Percentiles rank a stretch among this genome's conserved stretches.
These are phyloP conservation scores for Belgica antarctica DNA, from an alignment of 2,888 invertebrate genomes.

Conservation along the genomic window DNA sequence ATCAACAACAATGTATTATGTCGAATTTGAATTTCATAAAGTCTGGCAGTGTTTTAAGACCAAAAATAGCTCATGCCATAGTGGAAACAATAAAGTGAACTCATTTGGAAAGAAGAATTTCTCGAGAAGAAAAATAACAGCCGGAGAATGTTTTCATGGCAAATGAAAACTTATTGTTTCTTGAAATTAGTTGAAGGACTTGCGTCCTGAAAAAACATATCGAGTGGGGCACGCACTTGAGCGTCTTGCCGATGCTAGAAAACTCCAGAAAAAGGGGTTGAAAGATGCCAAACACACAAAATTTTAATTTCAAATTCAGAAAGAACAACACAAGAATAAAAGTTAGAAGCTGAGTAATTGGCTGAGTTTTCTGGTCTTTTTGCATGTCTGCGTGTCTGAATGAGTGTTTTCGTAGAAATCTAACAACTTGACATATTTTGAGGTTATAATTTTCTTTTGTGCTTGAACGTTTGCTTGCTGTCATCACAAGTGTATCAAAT, in stretches of 20 bases:
- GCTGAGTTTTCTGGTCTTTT: no score
- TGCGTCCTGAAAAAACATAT: constrained; percentile 21
- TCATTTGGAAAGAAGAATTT: constrained; percentile 12
- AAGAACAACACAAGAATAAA: no score
- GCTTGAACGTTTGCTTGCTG: no score
- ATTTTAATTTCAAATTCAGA: constrained; percentile 18
- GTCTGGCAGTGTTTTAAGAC: neutral
- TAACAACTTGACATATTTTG: no score
- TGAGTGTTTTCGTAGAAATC: no score
- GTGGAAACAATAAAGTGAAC: constrained; percentile 15
- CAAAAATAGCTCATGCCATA: neutral
- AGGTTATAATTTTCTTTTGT: no score
- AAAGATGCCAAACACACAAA: no score
- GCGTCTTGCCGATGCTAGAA: neutral
- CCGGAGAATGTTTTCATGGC: no score
- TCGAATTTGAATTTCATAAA: constrained; percentile 17
- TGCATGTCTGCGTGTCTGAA: no score
- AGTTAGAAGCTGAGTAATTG: no score
- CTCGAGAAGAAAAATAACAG: neutral
- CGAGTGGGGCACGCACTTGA: neutral
- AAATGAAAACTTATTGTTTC: constrained; percentile 17
- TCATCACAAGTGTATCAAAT: no score
- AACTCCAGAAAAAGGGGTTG: neutral
- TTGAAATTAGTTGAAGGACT: constrained; percentile 27
- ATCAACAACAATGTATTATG: constrained; percentile 20